A percentile compares a stretch with the other conserved stretches of the same genome.
Conservation (phyloP, 2,113 vertebrate genomes). For the Pardalotus punctatus region DNA sequence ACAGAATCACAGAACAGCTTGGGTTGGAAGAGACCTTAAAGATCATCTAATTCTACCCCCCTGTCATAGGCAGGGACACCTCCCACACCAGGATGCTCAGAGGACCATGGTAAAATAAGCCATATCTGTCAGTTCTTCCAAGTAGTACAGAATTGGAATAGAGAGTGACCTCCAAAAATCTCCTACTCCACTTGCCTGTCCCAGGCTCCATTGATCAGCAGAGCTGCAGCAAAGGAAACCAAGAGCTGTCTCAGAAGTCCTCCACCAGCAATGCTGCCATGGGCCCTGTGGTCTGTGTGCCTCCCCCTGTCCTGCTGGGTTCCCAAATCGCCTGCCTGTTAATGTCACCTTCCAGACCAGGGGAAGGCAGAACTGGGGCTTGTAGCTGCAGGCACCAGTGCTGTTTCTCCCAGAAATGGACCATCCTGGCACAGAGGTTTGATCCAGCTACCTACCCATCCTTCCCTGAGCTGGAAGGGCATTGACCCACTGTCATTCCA, state of each 20-base stretch:
- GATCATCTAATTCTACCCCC: background rate
- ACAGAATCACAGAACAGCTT: background rate
- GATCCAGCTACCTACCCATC: background rate
- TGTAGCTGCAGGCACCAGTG: background rate
- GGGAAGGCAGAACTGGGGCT: background rate
- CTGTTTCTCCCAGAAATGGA: background rate
- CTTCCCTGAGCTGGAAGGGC: background rate
- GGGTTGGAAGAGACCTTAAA: background rate
- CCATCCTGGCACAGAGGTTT: background rate
- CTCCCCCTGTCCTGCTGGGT: no score
- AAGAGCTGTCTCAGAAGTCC: background rate
- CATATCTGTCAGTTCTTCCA: background rate
- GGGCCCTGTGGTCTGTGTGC: rapidly evolving
- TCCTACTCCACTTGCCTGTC: background rate
- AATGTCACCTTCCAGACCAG: background rate
- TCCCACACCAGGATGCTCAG: background rate
- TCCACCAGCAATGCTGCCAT: background rate
- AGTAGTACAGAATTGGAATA: background rate
- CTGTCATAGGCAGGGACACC: background rate
- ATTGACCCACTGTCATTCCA: background rate
- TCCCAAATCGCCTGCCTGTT: background rate
- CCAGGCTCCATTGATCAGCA: background rate
- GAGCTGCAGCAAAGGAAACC: background rate
- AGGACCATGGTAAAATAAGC: background rate
- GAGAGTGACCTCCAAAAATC: background rate